phyloP scores from a whole-genome alignment of 2,113 vertebrate species.

The Ctenomys sociabilis region DNA sequence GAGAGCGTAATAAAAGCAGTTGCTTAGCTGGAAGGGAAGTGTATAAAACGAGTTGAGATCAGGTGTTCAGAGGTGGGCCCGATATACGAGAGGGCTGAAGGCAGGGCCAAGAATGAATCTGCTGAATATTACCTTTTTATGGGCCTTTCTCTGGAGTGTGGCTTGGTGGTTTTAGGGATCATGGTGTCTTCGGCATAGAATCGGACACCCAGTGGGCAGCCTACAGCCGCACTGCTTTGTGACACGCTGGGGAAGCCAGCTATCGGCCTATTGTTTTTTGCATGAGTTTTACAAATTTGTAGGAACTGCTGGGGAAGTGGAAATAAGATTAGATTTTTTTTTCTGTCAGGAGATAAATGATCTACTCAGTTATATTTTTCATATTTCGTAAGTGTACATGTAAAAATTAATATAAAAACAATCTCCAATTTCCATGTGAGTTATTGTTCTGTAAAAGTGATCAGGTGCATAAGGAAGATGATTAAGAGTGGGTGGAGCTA shows the following conservation, averaged over 20 bases:
- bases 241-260: neutral
- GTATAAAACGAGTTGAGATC: neutral
- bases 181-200: neutral
- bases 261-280: neutral
- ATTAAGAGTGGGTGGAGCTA: neutral
- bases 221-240: neutral
- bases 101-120: neutral
- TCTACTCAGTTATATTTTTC: neutral
- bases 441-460: neutral
- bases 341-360: neutral
- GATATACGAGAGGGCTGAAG: neutral
- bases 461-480: neutral
- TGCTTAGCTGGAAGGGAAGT: neutral
- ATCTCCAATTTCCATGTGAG: neutral
- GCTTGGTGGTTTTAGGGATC: neutral
- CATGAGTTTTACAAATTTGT: conserved; percentile 34
- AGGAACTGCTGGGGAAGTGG: conserved; percentile 26
- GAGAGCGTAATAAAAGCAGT: neutral
- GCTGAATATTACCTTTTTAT: neutral
- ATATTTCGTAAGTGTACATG: neutral
- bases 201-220: neutral
- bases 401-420: neutral
- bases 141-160: neutral
- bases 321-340: neutral
- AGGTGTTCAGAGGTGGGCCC: neutral